A percentile compares a stretch with the other conserved stretches of the same genome.
Evolutionary conservation across 2,797 vertebrate genomes (phyloP).

Genomic region (Fratercula arctica): DNA sequence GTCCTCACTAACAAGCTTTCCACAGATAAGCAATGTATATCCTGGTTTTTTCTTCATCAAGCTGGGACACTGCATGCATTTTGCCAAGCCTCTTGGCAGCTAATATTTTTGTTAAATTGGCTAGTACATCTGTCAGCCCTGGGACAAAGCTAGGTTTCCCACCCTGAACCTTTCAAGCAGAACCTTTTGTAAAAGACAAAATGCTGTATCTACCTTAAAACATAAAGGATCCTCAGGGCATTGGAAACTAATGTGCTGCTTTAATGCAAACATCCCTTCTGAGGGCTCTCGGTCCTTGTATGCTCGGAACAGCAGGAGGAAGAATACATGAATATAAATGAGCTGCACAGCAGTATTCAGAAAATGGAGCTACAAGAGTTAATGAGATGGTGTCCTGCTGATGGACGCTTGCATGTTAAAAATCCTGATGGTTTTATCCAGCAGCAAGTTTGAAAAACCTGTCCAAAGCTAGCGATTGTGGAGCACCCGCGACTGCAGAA

Average conservation of each 20-base stretch:
- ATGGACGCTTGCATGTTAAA: slow-evolving; percentile 51
- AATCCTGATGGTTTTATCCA: slow-evolving; percentile 50
- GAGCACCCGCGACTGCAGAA: background rate
- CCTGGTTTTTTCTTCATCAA: slow-evolving; percentile 26
- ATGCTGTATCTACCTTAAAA: slow-evolving; percentile 67
- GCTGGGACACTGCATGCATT: background rate
- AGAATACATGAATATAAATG: slow-evolving; percentile 73
- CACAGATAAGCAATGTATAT: slow-evolving; percentile 3
- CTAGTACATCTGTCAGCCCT: slow-evolving; percentile 59
- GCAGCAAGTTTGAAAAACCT: slow-evolving; percentile 33
- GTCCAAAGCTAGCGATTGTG: background rate
- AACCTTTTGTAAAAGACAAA: slow-evolving; percentile 67
- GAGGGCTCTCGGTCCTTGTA: slow-evolving; percentile 22
- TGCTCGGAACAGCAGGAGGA: slow-evolving; percentile 65
- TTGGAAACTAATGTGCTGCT: slow-evolving; percentile 58
- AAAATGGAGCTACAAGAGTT: slow-evolving; percentile 58
- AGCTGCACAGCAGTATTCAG: slow-evolving; percentile 27
- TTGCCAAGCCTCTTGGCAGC: slow-evolving; percentile 38
- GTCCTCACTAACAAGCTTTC: slow-evolving; percentile 19
- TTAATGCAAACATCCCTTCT: slow-evolving; percentile 69
- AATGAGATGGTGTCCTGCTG: slow-evolving; percentile 64
- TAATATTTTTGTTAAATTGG: slow-evolving; percentile 60
- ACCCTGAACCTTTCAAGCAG: slow-evolving; percentile 64
- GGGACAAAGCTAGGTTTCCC: slow-evolving; percentile 53
- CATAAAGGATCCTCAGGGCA: slow-evolving; percentile 65